A percentile compares a stretch with the other conserved stretches of the same genome.
Evolutionary conservation across 2,888 invertebrate genomes (phyloP).

Genomic region (Panorpa germanica): DNA sequence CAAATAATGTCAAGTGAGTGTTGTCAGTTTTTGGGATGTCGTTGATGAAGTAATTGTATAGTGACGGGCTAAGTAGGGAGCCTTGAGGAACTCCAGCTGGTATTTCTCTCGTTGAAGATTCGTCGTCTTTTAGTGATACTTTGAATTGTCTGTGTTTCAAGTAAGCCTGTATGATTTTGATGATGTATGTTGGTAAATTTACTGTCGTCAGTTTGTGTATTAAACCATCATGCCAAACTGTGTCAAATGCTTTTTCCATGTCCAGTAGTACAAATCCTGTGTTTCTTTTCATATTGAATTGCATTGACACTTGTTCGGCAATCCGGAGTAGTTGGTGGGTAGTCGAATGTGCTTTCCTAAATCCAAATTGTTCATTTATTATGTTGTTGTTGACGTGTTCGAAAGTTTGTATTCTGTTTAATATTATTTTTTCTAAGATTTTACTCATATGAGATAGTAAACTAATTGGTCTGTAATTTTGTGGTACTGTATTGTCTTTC

Average conservation of each 20-base stretch:
- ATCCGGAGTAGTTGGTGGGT: too few relatives aligned
- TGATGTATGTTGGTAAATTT: neutral
- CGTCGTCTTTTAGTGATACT: neutral
- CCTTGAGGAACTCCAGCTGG: constrained; percentile 7
- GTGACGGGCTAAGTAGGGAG: constrained; percentile 1
- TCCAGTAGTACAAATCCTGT: too few relatives aligned
- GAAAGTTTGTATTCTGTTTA: neutral
- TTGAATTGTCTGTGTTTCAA: neutral
- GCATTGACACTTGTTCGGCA: too few relatives aligned
- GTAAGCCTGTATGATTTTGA: neutral
- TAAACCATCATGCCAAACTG: neutral
- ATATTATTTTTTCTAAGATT: neutral
- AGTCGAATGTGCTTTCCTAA: too few relatives aligned
- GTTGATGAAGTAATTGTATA: constrained; percentile 4
- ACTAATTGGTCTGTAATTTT: neutral
- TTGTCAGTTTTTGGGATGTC: constrained; percentile 1
- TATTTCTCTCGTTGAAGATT: neutral
- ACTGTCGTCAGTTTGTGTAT: too few relatives aligned
- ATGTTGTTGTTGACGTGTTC: neutral
- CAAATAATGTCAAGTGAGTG: neutral
- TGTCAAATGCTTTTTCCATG: neutral
- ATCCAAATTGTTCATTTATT: neutral
- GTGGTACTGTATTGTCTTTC: neutral
- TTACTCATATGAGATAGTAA: neutral
- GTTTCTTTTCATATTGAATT: too few relatives aligned